Evolutionary conservation across 2,797 vertebrate species (phyloP), one percentile per base, ranked within the genome.

Genomic region (Chrosomus eos): DNA sequence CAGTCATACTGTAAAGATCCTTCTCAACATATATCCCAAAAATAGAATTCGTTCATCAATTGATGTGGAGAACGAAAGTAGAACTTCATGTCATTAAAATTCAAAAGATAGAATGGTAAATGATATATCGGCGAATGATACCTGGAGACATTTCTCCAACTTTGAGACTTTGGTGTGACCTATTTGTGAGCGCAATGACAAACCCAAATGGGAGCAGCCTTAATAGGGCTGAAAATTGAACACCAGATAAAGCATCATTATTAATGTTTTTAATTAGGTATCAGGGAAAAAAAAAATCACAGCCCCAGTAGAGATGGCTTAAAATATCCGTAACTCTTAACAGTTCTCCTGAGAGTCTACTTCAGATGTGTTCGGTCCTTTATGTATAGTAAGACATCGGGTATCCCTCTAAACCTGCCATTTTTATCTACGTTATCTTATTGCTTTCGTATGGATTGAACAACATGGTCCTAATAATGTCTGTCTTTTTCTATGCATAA

Each of bases 251-350:
- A 94, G 95, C 91, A 92, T 90, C 91, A 90, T 94, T 91, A 96
- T 95, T 95, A 94, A 92, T 93, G 90, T 88, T 93, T 94, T 95
- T 96, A 96, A 96, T 96, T 95, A 92, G 95, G 90, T 91, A 93
- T 91, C 87, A 91, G 89, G 86, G 43, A 45, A 14, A 48, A 85
- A 88, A 86, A 89, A 88, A 92, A 85, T 0, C 23, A 83, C 83
- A 77, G 88, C 91, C 95, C 92, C 94, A 2, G 86, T 1, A 91
- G 94, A 91, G 80, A 83, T 36, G 68, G 91, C 85, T 93, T 88
- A 55, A 80, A 93, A 89, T 94, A 94, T 92, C 93, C 91, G 62
- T 82, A 86, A 82, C 89, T 87, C 87, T 87, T 88, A 81, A 90
- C 89, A 89, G 87, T 80, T 88, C 91, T 90, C 92, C 66, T 85